Conservation (phyloP, 2,888 invertebrate species). For the Tetranychus truncatus region DNA sequence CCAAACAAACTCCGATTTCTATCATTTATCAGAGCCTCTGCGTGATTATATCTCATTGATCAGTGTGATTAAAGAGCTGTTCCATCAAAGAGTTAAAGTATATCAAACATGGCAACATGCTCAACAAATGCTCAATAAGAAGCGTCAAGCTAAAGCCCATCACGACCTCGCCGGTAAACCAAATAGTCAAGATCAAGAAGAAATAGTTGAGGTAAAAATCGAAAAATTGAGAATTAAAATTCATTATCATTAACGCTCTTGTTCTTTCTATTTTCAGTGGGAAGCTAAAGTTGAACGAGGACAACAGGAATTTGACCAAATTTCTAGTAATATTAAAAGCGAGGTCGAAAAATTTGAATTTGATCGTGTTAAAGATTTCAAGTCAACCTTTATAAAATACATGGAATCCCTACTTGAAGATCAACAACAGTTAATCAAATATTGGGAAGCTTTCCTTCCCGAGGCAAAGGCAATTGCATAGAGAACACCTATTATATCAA, state of each 20-base stretch:
- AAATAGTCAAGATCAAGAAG: conserved; percentile 72
- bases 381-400: conserved; percentile 68
- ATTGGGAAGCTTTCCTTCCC: conserved; percentile 89
- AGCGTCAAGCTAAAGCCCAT: conserved; percentile 81
- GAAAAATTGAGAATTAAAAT: conserved; percentile 4
- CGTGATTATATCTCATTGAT: conserved; percentile 84
- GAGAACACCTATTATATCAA: not conserved
- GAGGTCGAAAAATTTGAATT: conserved; percentile 83
- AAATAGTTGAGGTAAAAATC: conserved; percentile 63
- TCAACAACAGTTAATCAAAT: conserved; percentile 79
- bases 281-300: conserved; percentile 89
- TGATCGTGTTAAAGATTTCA: conserved; percentile 69
- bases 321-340: conserved; percentile 77
- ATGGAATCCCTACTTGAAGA: conserved; percentile 81
- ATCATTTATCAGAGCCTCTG: conserved; percentile 74
- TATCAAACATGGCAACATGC: conserved; percentile 97
- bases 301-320: conserved; percentile 85
- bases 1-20: conserved; percentile 86
- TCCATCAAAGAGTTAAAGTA: conserved; percentile 54
- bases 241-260: not conserved
- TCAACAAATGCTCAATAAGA: conserved; percentile 76
- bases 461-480: conserved; percentile 64
- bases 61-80: conserved; percentile 66
- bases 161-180: conserved; percentile 69
- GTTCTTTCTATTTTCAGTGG: conserved; percentile 44